phyloP scores from a whole-genome alignment of 2,888 invertebrate genomes.

The Stenodema calcarata region DNA sequence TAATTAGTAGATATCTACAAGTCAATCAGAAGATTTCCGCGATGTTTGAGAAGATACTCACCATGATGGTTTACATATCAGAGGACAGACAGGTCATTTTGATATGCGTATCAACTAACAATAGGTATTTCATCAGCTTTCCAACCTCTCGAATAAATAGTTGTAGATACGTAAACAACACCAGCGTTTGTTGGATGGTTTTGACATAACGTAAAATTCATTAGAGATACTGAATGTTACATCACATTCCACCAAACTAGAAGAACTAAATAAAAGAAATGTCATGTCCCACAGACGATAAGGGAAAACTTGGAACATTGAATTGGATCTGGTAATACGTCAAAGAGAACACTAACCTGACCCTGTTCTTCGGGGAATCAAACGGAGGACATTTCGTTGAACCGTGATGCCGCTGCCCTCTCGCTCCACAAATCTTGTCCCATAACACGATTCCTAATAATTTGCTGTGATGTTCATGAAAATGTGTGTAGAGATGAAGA shows the following conservation, averaged over 20 bases:
- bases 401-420: not conserved
- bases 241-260: too few relatives aligned
- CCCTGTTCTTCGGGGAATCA: not conserved
- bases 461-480: not conserved
- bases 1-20: too few relatives aligned
- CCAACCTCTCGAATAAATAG: too few relatives aligned
- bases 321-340: not conserved
- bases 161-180: not conserved
- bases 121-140: too few relatives aligned
- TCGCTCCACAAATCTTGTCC: not conserved
- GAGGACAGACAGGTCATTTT: too few relatives aligned
- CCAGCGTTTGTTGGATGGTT: not conserved
- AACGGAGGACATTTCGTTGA: not conserved
- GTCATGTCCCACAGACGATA: too few relatives aligned
- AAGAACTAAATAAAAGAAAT: too few relatives aligned
- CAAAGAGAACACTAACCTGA: not conserved
- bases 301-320: not conserved
- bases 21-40: too few relatives aligned
- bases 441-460: not conserved
- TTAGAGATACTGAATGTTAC: not conserved
- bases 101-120: too few relatives aligned
- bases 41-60: too few relatives aligned
- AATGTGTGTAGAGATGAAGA: not conserved
- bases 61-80: too few relatives aligned
- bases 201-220: not conserved